Conservation (phyloP, 2,888 invertebrate genomes). For the Prionchulus punctatus region DNA sequence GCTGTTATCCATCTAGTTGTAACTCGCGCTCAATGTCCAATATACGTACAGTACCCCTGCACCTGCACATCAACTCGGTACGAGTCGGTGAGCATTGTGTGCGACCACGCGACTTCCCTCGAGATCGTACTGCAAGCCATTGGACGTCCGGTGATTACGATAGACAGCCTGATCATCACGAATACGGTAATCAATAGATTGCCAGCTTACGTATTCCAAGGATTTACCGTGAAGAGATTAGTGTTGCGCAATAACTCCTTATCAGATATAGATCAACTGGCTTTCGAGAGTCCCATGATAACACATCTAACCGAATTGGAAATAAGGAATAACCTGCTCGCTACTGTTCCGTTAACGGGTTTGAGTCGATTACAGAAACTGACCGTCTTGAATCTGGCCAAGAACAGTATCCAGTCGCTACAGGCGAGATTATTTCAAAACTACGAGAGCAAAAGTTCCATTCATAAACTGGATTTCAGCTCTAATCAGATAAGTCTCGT, state of each 20-base stretch:
- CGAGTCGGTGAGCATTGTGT: constrained; percentile 22
- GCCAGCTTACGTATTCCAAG: constrained; percentile 22
- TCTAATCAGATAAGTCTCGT: constrained; percentile 6
- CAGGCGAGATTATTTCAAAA: constrained; percentile 20
- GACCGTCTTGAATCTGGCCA: constrained; percentile 15
- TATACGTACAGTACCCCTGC: constrained; percentile 15
- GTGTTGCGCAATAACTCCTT: constrained; percentile 11
- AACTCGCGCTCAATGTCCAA: constrained; percentile 10
- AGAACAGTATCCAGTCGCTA: constrained; percentile 20
- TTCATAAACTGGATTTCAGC: constrained; percentile 19
- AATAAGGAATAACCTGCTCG: constrained; percentile 20
- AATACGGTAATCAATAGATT: constrained; percentile 23
- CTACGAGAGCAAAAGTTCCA: constrained; percentile 17
- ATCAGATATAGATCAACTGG: constrained; percentile 18
- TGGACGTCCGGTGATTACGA: constrained; percentile 13
- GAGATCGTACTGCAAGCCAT: constrained; percentile 18
- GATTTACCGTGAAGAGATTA: constrained; percentile 17
- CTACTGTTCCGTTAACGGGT: constrained; percentile 7
- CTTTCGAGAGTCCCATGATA: constrained; percentile 19
- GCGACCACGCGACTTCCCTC: constrained; percentile 21
- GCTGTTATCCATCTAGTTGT: too few species aligned
- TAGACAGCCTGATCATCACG: constrained; percentile 23
- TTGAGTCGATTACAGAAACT: constrained; percentile 12
- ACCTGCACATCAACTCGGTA: constrained; percentile 22
- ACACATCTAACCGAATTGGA: constrained; percentile 21